Evolutionary conservation across 2,113 vertebrate genomes (phyloP).

Genomic region (Oreotrochilus melanogaster): DNA sequence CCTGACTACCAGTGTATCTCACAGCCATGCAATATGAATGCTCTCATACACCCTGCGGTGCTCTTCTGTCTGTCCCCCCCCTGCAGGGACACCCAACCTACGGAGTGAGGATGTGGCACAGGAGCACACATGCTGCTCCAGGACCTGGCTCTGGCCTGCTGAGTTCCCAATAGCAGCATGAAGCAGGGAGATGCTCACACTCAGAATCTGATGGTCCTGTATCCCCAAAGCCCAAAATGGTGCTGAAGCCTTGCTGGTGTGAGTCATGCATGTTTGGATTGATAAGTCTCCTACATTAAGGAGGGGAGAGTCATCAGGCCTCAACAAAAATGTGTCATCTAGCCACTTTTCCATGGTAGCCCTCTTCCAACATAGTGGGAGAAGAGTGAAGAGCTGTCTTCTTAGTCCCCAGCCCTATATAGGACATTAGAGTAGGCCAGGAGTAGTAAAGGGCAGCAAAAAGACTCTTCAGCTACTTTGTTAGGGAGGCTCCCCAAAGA

Average conservation of each 20-base stretch:
- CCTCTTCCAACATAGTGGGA: background rate
- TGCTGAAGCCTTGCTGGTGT: background rate
- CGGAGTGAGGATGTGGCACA: accelerated
- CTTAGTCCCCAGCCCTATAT: background rate
- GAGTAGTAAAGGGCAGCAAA: background rate
- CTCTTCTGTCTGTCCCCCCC: background rate
- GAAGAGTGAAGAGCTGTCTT: background rate
- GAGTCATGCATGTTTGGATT: background rate
- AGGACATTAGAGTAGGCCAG: background rate
- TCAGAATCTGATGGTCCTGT: background rate
- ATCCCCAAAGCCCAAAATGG: background rate
- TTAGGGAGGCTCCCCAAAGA: background rate
- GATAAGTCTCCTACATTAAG: background rate
- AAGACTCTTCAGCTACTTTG: background rate
- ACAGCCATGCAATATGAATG: background rate
- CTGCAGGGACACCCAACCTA: background rate
- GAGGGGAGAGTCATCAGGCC: background rate
- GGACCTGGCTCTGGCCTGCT: background rate
- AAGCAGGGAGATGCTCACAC: background rate
- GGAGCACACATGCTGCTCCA: accelerated
- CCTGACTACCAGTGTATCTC: background rate
- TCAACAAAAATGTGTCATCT: background rate
- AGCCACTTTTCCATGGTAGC: background rate
- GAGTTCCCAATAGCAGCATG: background rate
- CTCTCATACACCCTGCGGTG: background rate